A percentile compares a stretch with the other conserved stretches of the same genome.
These are phyloP conservation scores for Coregonus sp. DNA, from an alignment of 2,797 vertebrate genomes.

Conservation along the genomic window DNA sequence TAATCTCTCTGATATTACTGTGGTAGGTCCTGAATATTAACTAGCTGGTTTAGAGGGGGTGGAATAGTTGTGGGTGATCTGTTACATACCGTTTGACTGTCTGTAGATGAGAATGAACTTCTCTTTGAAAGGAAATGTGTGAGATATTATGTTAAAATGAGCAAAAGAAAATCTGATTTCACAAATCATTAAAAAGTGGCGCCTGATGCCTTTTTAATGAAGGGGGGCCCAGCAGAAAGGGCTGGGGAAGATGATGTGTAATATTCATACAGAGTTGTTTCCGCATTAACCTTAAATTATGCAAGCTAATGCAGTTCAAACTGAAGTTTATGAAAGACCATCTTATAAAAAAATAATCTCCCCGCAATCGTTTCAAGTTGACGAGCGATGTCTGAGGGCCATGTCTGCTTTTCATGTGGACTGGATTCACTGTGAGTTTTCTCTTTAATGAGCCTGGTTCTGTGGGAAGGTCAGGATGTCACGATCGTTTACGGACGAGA, in stretches of 20 bases:
- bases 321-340: conserved; percentile 50
- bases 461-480: conserved; percentile 41
- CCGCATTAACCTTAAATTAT: conserved; percentile 80
- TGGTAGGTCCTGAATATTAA: conserved; percentile 15
- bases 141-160: conserved; percentile 47
- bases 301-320: conserved; percentile 69
- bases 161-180: conserved; percentile 56
- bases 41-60: conserved; percentile 12
- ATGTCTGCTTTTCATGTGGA: conserved; percentile 56
- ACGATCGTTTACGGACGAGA: no score
- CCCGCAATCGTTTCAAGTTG: conserved; percentile 52
- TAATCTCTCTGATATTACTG: conserved; percentile 15
- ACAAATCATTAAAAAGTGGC: conserved; percentile 59
- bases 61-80: conserved; percentile 12
- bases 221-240: conserved; percentile 42
- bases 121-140: conserved; percentile 50
- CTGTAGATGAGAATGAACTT: conserved; percentile 42
- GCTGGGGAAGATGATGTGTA: conserved; percentile 47
- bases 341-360: neutral
- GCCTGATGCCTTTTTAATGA: conserved; percentile 65
- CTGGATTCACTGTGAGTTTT: conserved; percentile 38
- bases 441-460: conserved; percentile 65
- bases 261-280: conserved; percentile 69
- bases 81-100: conserved; percentile 8
- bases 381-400: conserved; percentile 60